Evolutionary conservation across 2,797 vertebrate genomes (phyloP).

Genomic region (Buphagus erythrorhynchus): DNA sequence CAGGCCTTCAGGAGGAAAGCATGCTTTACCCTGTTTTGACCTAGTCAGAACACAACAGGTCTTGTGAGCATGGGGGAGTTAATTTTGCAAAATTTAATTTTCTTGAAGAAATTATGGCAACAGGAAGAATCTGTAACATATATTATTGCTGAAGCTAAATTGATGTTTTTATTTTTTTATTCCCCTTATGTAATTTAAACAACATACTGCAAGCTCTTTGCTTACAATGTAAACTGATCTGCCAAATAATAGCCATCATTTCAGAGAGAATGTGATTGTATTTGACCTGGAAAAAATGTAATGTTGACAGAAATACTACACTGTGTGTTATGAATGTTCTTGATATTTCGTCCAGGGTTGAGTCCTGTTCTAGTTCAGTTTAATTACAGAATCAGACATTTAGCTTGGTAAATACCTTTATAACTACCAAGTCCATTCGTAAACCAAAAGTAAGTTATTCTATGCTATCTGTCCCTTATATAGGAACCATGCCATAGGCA

Average conservation of each 20-base stretch:
- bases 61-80: background rate
- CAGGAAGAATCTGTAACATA: background rate
- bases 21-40: background rate
- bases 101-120: background rate
- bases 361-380: background rate
- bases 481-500: rapidly evolving
- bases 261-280: background rate
- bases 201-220: background rate
- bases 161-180: background rate
- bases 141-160: background rate
- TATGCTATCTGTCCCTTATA: background rate
- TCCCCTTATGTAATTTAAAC: background rate
- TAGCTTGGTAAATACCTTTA: background rate
- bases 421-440: rapidly evolving
- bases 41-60: background rate
- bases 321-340: background rate
- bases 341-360: background rate
- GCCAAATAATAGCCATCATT: background rate
- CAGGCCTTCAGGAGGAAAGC: background rate
- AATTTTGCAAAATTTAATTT: background rate
- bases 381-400: background rate
- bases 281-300: background rate
- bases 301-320: background rate
- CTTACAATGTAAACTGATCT: background rate
- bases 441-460: background rate